A percentile compares a stretch with the other conserved stretches of the same genome.
Evolutionary conservation across 2,888 invertebrate genomes (phyloP).

Genomic region (Nomada lathburiana): DNA sequence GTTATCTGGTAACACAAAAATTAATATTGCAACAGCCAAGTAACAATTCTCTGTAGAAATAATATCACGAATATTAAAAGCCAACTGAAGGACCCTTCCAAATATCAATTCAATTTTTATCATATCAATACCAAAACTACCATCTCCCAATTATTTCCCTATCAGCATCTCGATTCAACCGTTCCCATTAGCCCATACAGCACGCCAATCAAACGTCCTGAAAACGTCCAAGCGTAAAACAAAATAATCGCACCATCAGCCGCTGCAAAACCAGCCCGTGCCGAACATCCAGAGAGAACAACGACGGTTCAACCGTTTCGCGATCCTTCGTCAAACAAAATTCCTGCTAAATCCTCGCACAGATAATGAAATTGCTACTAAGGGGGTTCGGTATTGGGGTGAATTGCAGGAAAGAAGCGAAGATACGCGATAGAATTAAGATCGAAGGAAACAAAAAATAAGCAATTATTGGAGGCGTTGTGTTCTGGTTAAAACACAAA

Average conservation of each 20-base stretch:
- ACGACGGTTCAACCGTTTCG: not conserved
- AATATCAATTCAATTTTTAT: not conserved
- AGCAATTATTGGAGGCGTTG: too few relatives aligned
- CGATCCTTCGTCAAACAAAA: conserved; percentile 21
- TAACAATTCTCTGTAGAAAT: too few relatives aligned
- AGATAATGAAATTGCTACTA: conserved; percentile 35
- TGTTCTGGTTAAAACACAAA: too few relatives aligned
- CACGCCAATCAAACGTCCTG: conserved; percentile 33
- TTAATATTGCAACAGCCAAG: too few relatives aligned
- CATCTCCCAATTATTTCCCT: conserved; percentile 15
- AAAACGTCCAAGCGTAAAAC: conserved; percentile 22
- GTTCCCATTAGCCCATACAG: conserved; percentile 9
- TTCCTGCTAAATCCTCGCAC: conserved; percentile 27
- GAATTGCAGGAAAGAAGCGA: conserved; percentile 11
- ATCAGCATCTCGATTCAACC: conserved; percentile 23
- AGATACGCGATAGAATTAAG: conserved; percentile 38
- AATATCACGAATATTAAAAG: too few relatives aligned
- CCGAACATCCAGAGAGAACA: conserved; percentile 9
- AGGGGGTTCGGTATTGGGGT: conserved; percentile 32
- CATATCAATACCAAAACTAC: conserved; percentile 22
- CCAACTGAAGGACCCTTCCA: too few relatives aligned
- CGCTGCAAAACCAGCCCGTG: conserved; percentile 6
- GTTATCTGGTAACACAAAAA: too few relatives aligned
- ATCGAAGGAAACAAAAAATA: too few relatives aligned
- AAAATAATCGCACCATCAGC: conserved; percentile 40